These are phyloP conservation scores for Campoplex nolae DNA, from an alignment of 2,888 invertebrate genomes.

Conservation along the genomic window DNA sequence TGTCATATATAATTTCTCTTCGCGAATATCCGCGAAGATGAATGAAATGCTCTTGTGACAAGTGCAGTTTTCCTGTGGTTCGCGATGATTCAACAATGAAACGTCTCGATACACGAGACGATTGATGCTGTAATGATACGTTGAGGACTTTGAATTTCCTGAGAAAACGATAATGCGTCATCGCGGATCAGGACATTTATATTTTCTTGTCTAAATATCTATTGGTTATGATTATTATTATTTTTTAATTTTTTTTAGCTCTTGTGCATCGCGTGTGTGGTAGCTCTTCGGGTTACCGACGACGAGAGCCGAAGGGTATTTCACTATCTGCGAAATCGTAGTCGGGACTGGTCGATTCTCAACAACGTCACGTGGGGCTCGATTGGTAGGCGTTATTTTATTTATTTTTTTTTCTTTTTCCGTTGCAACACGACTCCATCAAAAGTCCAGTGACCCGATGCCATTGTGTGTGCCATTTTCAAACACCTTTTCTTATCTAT, in stretches of 20 bases:
- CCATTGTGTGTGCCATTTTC: neutral
- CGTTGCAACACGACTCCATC: neutral
- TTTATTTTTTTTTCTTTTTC: neutral
- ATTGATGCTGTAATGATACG: constrained; percentile 45
- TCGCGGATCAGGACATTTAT: constrained; percentile 34
- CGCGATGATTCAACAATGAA: constrained; percentile 56
- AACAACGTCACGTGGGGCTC: constrained; percentile 91
- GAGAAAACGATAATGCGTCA: constrained; percentile 32
- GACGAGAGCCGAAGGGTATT: constrained; percentile 90
- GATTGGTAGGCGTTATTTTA: constrained; percentile 84
- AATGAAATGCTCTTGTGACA: constrained; percentile 6
- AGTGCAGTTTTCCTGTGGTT: constrained; percentile 37
- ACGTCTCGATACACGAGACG: constrained; percentile 13
- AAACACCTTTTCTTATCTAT: neutral
- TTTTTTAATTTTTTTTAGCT: constrained; percentile 85
- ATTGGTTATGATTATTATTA: constrained; percentile 69
- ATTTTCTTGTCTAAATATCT: constrained; percentile 20
- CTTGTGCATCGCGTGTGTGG: constrained; percentile 89
- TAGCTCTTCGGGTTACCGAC: constrained; percentile 89
- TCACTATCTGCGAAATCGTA: constrained; percentile 89
- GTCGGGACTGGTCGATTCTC: constrained; percentile 91
- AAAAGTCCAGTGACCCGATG: constrained; percentile 46
- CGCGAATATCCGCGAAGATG: neutral
- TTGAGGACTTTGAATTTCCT: constrained; percentile 26
- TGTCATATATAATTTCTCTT: neutral